Evolutionary conservation across 2,797 vertebrate genomes (phyloP).

Genomic region (Enteromius mattozi): DNA sequence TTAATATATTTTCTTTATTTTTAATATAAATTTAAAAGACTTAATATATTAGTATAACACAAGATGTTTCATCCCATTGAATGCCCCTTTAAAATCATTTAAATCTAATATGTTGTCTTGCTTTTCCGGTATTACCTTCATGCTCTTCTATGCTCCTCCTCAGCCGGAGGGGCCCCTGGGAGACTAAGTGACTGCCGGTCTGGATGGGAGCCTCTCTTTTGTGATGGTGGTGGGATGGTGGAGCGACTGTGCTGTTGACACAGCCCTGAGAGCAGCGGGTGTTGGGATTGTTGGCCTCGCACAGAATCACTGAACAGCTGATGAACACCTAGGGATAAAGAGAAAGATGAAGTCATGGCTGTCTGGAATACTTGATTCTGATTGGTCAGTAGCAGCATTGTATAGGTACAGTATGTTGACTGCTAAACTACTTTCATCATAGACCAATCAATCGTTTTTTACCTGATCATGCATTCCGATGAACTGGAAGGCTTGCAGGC

Average conservation of each 20-base stretch:
- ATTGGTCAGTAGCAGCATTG: neutral
- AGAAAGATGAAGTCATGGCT: neutral
- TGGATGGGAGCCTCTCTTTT: slow-evolving; percentile 68
- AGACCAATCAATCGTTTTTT: neutral
- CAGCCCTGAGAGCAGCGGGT: slow-evolving; percentile 74
- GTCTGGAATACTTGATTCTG: neutral
- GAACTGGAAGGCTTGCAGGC: slow-evolving; percentile 77
- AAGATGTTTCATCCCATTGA: neutral
- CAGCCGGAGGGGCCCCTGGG: slow-evolving; percentile 77
- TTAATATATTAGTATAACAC: neutral
- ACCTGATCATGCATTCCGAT: slow-evolving; percentile 75
- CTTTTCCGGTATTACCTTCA: slow-evolving; percentile 56
- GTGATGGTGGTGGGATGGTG: neutral
- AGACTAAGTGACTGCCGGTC: slow-evolving; percentile 69
- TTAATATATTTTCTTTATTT: neutral
- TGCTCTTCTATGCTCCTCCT: slow-evolving; percentile 55
- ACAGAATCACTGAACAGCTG: slow-evolving; percentile 77
- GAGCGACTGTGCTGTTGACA: slow-evolving; percentile 9
- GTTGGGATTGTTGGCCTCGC: slow-evolving; percentile 61
- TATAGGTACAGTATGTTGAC: neutral
- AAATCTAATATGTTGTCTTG: no score
- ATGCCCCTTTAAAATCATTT: neutral
- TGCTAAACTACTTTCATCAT: neutral
- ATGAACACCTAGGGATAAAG: slow-evolving; percentile 73
- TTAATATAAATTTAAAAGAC: no score